phyloP scores from a whole-genome alignment of 2,888 invertebrate species.

The Thysanoteuthis rhombus region DNA sequence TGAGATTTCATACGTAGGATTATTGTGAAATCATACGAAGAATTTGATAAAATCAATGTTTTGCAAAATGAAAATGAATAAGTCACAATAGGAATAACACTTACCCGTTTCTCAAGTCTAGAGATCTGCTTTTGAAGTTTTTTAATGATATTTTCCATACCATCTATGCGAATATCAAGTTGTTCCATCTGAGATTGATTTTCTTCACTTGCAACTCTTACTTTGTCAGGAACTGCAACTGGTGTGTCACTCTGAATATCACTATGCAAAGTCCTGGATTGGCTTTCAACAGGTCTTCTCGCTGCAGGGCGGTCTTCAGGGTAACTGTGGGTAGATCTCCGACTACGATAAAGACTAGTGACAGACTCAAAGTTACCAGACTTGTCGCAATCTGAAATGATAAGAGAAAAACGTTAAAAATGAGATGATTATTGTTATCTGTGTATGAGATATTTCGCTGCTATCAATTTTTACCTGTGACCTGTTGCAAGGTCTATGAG shows the following conservation, averaged over 20 bases:
- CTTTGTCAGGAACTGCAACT: neutral
- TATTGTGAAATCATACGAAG: too few relatives aligned
- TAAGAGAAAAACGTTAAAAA: neutral
- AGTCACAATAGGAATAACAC: neutral
- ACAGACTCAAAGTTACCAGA: conserved; percentile 66
- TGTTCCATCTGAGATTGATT: conserved; percentile 46
- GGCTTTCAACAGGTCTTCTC: neutral
- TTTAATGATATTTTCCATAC: conserved; percentile 72
- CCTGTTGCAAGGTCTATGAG: too few relatives aligned
- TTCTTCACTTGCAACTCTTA: neutral
- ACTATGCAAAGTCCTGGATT: neutral
- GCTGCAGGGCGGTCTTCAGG: conserved; percentile 40
- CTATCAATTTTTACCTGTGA: neutral
- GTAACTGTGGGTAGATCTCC: conserved; percentile 51
- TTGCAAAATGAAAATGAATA: too few relatives aligned
- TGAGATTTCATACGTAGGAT: too few relatives aligned
- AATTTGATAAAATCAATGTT: too few relatives aligned
- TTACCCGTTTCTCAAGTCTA: conserved; percentile 70
- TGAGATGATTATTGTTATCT: neutral
- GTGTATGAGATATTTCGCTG: conserved; percentile 26
- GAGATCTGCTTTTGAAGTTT: conserved; percentile 72
- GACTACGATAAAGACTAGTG: conserved; percentile 61
- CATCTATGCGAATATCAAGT: conserved; percentile 67
- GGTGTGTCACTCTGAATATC: conserved; percentile 19
- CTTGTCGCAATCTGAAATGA: conserved; percentile 64